These are phyloP conservation scores for Philypnodon macrostomus DNA, from an alignment of 2,797 vertebrate species.

Conservation along the genomic window DNA sequence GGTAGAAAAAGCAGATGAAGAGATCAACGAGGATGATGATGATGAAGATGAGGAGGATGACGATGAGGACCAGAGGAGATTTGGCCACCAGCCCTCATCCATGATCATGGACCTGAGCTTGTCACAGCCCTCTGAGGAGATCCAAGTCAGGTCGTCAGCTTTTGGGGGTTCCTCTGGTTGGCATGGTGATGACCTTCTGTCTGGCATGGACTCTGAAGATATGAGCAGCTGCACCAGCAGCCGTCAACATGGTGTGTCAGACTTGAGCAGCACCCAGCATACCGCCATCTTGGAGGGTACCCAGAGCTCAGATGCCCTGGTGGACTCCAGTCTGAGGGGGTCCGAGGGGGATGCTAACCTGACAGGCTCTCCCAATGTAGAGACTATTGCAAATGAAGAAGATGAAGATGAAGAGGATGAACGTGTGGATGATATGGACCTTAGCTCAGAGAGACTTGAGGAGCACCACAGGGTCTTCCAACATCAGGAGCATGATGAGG, in stretches of 20 bases:
- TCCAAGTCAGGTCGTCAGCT: slow-evolving; percentile 45
- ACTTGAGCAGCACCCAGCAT: slow-evolving; percentile 72
- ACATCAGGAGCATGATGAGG: slow-evolving; percentile 56
- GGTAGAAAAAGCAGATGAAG: slow-evolving; percentile 80
- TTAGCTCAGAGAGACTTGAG: slow-evolving; percentile 68
- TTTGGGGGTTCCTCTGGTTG: slow-evolving; percentile 51
- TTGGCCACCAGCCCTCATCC: slow-evolving; percentile 58
- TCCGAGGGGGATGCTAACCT: slow-evolving; percentile 69
- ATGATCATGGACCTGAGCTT: slow-evolving; percentile 61
- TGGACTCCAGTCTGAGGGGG: slow-evolving; percentile 67
- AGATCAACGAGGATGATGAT: slow-evolving; percentile 79
- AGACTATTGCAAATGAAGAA: slow-evolving; percentile 74
- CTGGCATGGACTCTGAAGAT: slow-evolving; percentile 73
- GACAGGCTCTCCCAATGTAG: slow-evolving; percentile 75
- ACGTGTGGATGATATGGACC: slow-evolving; percentile 65
- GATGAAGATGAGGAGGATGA: slow-evolving; percentile 70
- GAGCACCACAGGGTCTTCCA: slow-evolving; percentile 50
- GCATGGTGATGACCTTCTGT: slow-evolving; percentile 62
- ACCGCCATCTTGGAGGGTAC: slow-evolving; percentile 68
- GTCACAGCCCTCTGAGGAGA: slow-evolving; percentile 65
- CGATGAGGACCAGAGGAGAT: slow-evolving; percentile 67
- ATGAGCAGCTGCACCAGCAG: slow-evolving; percentile 73
- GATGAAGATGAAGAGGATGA: slow-evolving; percentile 68
- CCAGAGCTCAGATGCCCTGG: slow-evolving; percentile 71
- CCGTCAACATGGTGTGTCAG: slow-evolving; percentile 65